Percentiles rank a stretch among this genome's conserved stretches.
These are phyloP conservation scores for Dromiciops gliroides DNA, from an alignment of 2,113 vertebrate species.

Conservation along the genomic window DNA sequence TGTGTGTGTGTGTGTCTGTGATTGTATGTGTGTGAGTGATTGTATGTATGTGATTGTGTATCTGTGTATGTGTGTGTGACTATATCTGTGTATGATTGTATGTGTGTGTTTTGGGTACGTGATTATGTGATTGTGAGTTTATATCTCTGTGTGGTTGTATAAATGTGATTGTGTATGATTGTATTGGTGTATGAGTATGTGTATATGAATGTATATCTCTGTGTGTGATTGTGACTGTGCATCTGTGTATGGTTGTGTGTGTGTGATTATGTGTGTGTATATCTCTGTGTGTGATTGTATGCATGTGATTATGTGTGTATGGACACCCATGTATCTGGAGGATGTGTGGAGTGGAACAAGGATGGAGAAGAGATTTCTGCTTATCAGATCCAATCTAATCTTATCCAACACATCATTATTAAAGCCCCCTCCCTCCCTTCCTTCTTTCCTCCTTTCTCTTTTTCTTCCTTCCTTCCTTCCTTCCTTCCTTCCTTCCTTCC, in stretches of 20 bases:
- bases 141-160: no score
- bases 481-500: not conserved
- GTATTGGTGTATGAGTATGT: no score
- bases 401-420: not conserved
- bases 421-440: not conserved
- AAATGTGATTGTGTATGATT: no score
- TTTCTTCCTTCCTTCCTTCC: not conserved
- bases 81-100: not conserved
- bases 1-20: no score
- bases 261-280: no score
- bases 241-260: no score
- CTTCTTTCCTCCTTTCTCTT: no score
- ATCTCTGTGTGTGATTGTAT: no score
- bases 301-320: not conserved
- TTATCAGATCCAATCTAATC: not conserved
- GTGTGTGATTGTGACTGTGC: not conserved
- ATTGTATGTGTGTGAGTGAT: no score
- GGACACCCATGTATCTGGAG: not conserved
- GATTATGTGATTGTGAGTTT: no score
- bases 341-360: not conserved
- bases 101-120: not conserved
- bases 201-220: not conserved
- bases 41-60: not conserved
- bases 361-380: not conserved
- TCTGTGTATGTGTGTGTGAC: no score